A percentile compares a stretch with the other conserved stretches of the same genome.
Conservation (phyloP, 2,888 invertebrate genomes). For the Priocnemis perturbator region DNA sequence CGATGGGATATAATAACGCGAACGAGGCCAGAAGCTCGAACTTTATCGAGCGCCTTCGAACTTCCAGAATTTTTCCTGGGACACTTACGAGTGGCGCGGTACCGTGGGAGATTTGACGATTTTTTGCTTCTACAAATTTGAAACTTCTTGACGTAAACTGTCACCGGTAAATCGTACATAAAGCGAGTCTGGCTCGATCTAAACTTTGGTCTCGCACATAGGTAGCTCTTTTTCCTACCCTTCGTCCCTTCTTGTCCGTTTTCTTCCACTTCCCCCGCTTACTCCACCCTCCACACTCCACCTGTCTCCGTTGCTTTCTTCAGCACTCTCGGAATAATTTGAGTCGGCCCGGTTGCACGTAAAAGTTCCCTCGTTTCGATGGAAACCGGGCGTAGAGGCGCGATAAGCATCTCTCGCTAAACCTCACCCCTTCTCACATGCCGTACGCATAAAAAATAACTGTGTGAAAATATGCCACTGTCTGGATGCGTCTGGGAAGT, state of each 20-base stretch:
- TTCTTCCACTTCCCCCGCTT: constrained; percentile 8
- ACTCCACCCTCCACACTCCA: constrained; percentile 1
- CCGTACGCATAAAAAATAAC: constrained; percentile 3
- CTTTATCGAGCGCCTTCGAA: too few relatives aligned
- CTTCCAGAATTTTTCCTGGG: too few relatives aligned
- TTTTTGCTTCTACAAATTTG: constrained; percentile 6
- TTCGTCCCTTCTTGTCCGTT: constrained; percentile 6
- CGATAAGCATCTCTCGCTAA: constrained; percentile 1
- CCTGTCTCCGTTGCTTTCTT: not conserved
- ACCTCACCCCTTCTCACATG: too few relatives aligned
- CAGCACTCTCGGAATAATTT: constrained; percentile 35
- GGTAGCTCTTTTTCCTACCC: not conserved
- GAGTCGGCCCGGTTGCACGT: constrained; percentile 15
- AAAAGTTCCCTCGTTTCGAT: constrained; percentile 27
- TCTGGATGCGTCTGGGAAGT: constrained; percentile 7
- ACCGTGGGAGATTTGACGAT: not conserved
- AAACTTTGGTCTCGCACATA: constrained; percentile 13
- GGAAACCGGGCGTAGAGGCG: not conserved
- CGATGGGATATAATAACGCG: too few relatives aligned
- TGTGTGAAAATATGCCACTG: not conserved
- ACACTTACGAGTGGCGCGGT: too few relatives aligned
- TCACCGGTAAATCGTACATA: constrained; percentile 12
- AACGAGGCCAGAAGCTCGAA: too few relatives aligned
- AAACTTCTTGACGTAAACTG: constrained; percentile 15
- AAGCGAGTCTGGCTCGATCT: constrained; percentile 11